A percentile compares a stretch with the other conserved stretches of the same genome.
These are phyloP conservation scores for Lasiommata megera DNA, from an alignment of 2,888 invertebrate genomes.

Conservation along the genomic window DNA sequence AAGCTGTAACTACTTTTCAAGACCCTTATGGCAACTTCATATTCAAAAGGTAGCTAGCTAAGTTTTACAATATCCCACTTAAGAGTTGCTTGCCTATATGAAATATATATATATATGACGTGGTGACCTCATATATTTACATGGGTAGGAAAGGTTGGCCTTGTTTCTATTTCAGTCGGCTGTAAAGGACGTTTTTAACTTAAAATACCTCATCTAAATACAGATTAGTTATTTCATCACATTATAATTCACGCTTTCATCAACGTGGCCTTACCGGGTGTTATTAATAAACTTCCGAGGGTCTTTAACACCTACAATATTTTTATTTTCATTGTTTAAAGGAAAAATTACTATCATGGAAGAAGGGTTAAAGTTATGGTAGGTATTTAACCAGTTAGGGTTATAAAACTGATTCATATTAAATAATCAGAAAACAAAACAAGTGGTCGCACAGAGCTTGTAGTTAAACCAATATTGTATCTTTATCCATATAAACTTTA, in stretches of 20 bases:
- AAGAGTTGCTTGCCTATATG: constrained; percentile 11
- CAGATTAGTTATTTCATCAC: constrained; percentile 52
- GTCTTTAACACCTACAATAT: not conserved
- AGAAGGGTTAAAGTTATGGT: too few species aligned
- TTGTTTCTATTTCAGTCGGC: constrained; percentile 63
- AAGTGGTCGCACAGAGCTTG: too few species aligned
- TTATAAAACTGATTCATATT: too few species aligned
- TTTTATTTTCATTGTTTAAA: too few species aligned
- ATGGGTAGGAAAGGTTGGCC: constrained; percentile 41
- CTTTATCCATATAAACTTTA: too few species aligned
- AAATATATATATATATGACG: constrained; percentile 24
- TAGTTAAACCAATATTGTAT: too few species aligned
- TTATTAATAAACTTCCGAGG: constrained; percentile 16
- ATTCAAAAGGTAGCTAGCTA: constrained; percentile 20
- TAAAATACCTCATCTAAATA: constrained; percentile 62
- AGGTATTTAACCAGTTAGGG: too few species aligned
- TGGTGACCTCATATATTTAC: constrained; percentile 32
- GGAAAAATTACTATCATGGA: too few species aligned
- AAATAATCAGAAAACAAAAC: too few species aligned
- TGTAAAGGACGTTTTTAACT: constrained; percentile 56
- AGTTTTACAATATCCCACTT: constrained; percentile 20
- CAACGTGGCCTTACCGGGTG: constrained; percentile 5
- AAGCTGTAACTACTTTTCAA: not conserved
- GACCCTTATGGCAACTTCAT: constrained; percentile 1
- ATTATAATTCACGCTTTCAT: constrained; percentile 37